Percentiles rank a stretch among this genome's conserved stretches.
phyloP scores from a whole-genome alignment of 2,888 invertebrate genomes.

The Chromoteleia sp. region DNA sequence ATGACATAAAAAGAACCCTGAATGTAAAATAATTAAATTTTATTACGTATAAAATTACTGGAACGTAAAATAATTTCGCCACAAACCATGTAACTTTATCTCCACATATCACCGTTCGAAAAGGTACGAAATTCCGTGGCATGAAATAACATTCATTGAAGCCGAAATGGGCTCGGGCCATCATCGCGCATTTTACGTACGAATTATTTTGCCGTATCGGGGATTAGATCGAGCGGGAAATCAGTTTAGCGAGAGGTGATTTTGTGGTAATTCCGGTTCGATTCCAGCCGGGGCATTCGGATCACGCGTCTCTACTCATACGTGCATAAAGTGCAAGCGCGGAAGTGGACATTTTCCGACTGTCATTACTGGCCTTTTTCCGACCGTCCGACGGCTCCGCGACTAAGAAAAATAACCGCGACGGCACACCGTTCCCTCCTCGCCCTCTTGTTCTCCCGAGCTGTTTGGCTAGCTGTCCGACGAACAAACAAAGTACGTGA shows the following conservation, averaged over 20 bases:
- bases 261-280: constrained; percentile 65
- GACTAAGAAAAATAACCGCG: constrained; percentile 69
- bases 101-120: not conserved
- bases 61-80: not conserved
- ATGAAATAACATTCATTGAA: constrained; percentile 37
- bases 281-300: constrained; percentile 71
- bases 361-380: constrained; percentile 64
- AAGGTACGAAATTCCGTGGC: constrained; percentile 7
- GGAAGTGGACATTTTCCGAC: constrained; percentile 71
- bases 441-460: constrained; percentile 20
- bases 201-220: constrained; percentile 60
- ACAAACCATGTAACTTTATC: not conserved
- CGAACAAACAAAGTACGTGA: constrained; percentile 73
- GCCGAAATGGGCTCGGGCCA: constrained; percentile 24
- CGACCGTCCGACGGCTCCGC: constrained; percentile 28
- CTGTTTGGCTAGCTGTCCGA: constrained; percentile 74
- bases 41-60: not conserved
- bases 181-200: constrained; percentile 59
- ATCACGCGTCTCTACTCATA: constrained; percentile 78
- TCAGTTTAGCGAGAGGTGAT: constrained; percentile 69
- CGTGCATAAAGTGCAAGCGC: constrained; percentile 78
- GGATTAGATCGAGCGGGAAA: constrained; percentile 67
- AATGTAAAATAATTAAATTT: constrained; percentile 5
- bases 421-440: constrained; percentile 41
- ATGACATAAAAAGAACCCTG: too few relatives aligned